A percentile compares a stretch with the other conserved stretches of the same genome.
Conservation (phyloP, 2,797 vertebrate species). For the Zenarchopterus dispar region DNA sequence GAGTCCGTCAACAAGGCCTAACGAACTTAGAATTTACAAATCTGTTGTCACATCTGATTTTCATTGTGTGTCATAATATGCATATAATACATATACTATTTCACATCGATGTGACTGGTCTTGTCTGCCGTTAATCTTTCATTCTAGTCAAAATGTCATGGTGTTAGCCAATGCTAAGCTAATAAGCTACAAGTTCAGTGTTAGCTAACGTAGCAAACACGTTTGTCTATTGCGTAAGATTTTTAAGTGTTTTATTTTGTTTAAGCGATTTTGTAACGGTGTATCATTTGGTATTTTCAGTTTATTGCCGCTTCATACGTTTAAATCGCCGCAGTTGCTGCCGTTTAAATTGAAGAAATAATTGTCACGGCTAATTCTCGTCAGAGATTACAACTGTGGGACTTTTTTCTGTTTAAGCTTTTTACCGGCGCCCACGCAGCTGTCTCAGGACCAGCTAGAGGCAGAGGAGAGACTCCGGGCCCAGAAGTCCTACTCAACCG, state of each 20-base stretch:
- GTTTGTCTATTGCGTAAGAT: too few species aligned
- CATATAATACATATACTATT: fast-evolving
- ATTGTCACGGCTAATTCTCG: neutral
- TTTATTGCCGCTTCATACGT: too few species aligned
- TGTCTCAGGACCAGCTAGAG: conserved; percentile 97
- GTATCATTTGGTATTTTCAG: too few species aligned
- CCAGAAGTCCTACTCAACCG: conserved; percentile 90
- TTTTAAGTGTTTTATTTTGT: too few species aligned
- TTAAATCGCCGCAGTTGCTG: too few species aligned
- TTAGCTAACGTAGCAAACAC: neutral
- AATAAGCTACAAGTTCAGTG: conserved; percentile 9
- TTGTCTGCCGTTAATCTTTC: neutral
- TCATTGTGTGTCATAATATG: fast-evolving
- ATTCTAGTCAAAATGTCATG: neutral
- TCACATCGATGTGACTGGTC: fast-evolving
- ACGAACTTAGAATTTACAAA: neutral
- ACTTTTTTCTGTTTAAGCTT: conserved; percentile 82
- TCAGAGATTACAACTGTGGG: too few species aligned
- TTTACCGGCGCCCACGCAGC: conserved; percentile 94
- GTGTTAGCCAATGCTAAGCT: conserved; percentile 30
- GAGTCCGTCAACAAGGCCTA: conserved; percentile 41
- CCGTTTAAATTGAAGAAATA: too few species aligned
- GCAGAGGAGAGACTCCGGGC: conserved; percentile 90
- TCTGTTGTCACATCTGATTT: neutral
- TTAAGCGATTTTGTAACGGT: too few species aligned